Evolutionary conservation across 2,797 vertebrate genomes (phyloP).

Genomic region (Tauraco hartlaubi): DNA sequence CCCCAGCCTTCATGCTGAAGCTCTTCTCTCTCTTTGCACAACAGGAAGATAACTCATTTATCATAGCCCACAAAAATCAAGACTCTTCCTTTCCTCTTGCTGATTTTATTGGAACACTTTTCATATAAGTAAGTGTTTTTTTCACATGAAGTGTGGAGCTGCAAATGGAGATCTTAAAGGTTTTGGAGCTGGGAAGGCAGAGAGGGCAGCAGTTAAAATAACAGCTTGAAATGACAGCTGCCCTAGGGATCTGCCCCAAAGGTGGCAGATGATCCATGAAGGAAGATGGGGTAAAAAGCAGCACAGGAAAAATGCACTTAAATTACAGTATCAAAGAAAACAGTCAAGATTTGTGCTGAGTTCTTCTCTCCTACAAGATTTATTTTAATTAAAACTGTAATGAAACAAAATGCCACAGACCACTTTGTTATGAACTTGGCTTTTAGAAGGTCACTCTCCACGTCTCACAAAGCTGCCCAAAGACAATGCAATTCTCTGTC

Average conservation of each 20-base stretch:
- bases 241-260: background rate
- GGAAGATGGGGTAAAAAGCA: background rate
- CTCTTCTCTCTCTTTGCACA: background rate
- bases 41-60: background rate
- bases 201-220: background rate
- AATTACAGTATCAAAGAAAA: background rate
- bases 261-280: background rate
- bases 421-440: background rate
- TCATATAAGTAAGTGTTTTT: background rate
- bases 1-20: background rate
- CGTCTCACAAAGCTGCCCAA: background rate
- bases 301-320: background rate
- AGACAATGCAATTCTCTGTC: background rate
- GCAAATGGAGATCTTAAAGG: background rate
- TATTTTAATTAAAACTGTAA: background rate
- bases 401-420: background rate
- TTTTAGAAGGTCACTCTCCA: background rate
- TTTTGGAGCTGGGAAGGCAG: background rate
- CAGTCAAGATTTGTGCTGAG: background rate
- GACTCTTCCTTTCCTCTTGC: background rate
- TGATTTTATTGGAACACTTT: background rate
- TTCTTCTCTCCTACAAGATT: background rate
- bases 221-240: background rate
- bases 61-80: background rate
- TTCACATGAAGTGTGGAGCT: background rate